Percentiles rank a stretch among this genome's conserved stretches.
Conservation (phyloP, 2,888 invertebrate species). For the Sisyra terminalis region DNA sequence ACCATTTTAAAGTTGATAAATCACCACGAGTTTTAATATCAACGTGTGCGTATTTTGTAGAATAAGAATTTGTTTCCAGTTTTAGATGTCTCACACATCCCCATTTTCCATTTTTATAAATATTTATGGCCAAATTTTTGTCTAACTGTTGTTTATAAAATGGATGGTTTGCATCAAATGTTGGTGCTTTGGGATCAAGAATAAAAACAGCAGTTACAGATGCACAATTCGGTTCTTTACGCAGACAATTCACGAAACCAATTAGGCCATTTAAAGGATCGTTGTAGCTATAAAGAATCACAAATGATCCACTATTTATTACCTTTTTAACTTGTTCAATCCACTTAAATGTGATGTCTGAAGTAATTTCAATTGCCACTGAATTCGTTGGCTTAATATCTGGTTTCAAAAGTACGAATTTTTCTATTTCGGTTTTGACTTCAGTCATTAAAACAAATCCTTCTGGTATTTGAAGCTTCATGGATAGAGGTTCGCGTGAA, state of each 20-base stretch:
- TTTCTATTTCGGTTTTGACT: constrained; percentile 32
- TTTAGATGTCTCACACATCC: constrained; percentile 38
- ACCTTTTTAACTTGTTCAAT: constrained; percentile 27
- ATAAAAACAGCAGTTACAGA: constrained; percentile 44
- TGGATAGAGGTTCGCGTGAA: constrained; percentile 36
- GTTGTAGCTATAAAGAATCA: constrained; percentile 45
- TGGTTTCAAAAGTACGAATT: constrained; percentile 29
- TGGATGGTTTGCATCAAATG: constrained; percentile 43
- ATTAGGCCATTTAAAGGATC: constrained; percentile 58
- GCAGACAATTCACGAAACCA: constrained; percentile 78
- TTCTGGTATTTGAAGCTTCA: constrained; percentile 26
- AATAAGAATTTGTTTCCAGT: constrained; percentile 32
- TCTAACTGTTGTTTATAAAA: constrained; percentile 48
- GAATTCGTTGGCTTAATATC: constrained; percentile 27
- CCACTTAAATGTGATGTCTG: constrained; percentile 28
- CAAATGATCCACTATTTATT: constrained; percentile 27
- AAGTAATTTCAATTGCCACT: constrained; percentile 30
- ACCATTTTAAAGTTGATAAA: constrained; percentile 65
- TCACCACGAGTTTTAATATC: constrained; percentile 71
- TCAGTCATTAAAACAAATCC: constrained; percentile 33
- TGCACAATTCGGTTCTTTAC: constrained; percentile 46
- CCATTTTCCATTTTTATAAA: constrained; percentile 41
- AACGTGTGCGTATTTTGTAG: constrained; percentile 52
- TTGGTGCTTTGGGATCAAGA: constrained; percentile 41
- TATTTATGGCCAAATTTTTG: constrained; percentile 64